Base-by-base conservation (phyloP, 53 echinoderm and acorn worm species). In the Crossaster papposus region DNA sequence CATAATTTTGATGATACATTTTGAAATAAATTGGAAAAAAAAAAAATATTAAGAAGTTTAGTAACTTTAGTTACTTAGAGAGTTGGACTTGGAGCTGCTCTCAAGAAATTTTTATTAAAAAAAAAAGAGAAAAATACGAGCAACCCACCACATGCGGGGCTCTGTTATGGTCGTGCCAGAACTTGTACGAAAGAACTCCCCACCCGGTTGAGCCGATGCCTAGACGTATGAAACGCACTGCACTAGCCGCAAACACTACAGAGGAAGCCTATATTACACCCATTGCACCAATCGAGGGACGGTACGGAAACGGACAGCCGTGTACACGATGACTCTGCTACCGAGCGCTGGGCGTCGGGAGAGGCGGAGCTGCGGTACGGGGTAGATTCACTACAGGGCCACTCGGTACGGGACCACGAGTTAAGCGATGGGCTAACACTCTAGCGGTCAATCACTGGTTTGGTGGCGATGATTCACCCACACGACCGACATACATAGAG, bases 261-360 rank as follows among this genome's bases (percentile, higher is more conserved):
- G 85, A 89, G 90, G 89, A 92, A 88, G 90, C 92, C 91, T 89
- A 91, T 83, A 91, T 89, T 94, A 94, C 89, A 94, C 94, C 94
- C 94, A 89, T 70, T 94, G 89, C 93, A 93, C 90, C 91, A 94
- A 91, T 89, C 81, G 36, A 44, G 68, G 86, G 76, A 75, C 74
- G 75, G 86, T 33, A 73, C 64, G 65, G 82, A 44, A 62, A 30
- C 28, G 82, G 64, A 64, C 64, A 64, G 88, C 80, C 54, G 85
- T 44, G 44, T 44, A 76, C 78, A 76, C 78, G 71, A 58, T 36
- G 55, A 91, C 91, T 94, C 96, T 96, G 89, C 96, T 64, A 96
- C 96, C 96, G 96, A 96, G 96, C 96, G 96, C 96, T 36, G 93
- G 91, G 93, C 94, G 80, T 96, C 96, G 96, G 96, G 96, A 96